A percentile compares a stretch with the other conserved stretches of the same genome.
Evolutionary conservation across 53 echinoderm and acorn worm species (phyloP).

Genomic region (Stichopus horrens): DNA sequence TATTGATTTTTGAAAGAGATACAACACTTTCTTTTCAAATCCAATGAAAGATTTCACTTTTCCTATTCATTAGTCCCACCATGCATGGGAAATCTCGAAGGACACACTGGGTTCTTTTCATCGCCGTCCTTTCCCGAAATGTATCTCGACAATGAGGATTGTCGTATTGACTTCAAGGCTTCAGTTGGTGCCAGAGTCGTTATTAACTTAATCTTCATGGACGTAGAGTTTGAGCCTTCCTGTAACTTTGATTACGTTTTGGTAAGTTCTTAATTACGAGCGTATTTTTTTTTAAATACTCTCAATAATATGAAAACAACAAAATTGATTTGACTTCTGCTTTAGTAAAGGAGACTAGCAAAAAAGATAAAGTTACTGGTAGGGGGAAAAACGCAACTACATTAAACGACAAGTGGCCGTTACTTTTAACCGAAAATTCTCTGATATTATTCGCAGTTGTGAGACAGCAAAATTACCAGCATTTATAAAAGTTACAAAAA

Average conservation of each 20-base stretch:
- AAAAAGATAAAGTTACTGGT: slow-evolving; percentile 55
- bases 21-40: too few species aligned
- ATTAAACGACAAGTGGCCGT: too few species aligned
- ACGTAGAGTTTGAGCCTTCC: slow-evolving; percentile 66
- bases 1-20: too few species aligned
- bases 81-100: neutral
- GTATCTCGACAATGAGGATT: slow-evolving; percentile 61
- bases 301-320: neutral
- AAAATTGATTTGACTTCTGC: neutral
- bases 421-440: too few species aligned
- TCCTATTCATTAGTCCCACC: neutral
- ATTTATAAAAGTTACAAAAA: too few species aligned
- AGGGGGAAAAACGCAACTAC: slow-evolving; percentile 47
- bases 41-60: neutral
- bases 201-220: slow-evolving; percentile 67
- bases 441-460: too few species aligned
- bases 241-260: slow-evolving; percentile 65
- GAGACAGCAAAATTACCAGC: too few species aligned
- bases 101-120: slow-evolving; percentile 47
- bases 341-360: neutral
- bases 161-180: slow-evolving; percentile 61
- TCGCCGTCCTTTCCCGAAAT: slow-evolving; percentile 63
- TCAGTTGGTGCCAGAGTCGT: slow-evolving; percentile 42
- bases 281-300: neutral
- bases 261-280: slow-evolving; percentile 31